Base-by-base conservation (phyloP, 2,888 invertebrate genomes). In the Macrophya annulata region DNA sequence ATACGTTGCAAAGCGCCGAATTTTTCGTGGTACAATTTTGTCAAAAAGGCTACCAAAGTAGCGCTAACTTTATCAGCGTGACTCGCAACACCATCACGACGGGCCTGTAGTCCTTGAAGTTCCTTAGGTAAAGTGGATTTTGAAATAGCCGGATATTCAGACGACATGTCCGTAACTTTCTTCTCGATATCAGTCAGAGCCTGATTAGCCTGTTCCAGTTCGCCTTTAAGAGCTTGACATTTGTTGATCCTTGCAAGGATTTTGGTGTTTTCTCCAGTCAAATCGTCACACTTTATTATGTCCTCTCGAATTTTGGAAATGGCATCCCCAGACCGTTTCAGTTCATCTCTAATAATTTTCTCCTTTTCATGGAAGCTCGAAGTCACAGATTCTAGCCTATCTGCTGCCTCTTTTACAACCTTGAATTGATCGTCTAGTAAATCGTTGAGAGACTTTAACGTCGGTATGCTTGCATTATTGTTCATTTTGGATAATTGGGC, bases 211-310 rank as follows among this genome's bases (percentile, higher is more conserved):
- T 95, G 94, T 84, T 96, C 95, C n/a, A 98, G 93, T 88, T 97
- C 96, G 43, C 94, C 94, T 92, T 97, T 97, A 37, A 98, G 94
- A 8, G 95, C 94, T 91, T 97, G 96, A 88, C 98, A 97, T 87
- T 95, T 96, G 86, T 97, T 95, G 1, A 98, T 94, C 85, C 98
- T 96, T 88, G 96, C 96, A 84, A 98, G 94, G 85, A 99, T 97
- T 91, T 97, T 97, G 0, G 95, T 95, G 90, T 98, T 98, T 88
- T 97, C 97, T 0, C 99, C 98, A 4, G 97, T 97, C 94, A 98
- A 95, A 90, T 98, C 98, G 91, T 98, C 98, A 91, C 98, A 98
- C 93, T 97, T 97, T 68, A 97, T 96, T n/a, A 98, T 96, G 68
- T 96, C 96, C 91, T 98, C 98, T 25, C 98, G 96, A 31, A 98